phyloP scores from a whole-genome alignment of 2,113 vertebrate genomes.

The Corythornis vintsioides region DNA sequence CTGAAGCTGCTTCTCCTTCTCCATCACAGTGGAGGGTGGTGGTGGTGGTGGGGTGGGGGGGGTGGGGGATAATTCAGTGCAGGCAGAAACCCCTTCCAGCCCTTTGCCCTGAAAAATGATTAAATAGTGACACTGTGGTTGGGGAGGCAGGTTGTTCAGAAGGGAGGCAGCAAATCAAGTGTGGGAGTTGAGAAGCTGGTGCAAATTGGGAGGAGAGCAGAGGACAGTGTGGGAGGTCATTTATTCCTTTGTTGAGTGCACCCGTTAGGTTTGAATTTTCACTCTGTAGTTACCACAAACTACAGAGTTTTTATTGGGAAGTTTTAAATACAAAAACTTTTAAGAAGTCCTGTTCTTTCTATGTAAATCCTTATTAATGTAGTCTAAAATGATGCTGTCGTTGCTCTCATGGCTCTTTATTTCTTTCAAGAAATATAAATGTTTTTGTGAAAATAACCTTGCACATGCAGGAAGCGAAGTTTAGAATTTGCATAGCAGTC shows the following conservation, averaged over 20 bases:
- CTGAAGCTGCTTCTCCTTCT: not conserved
- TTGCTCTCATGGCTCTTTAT: not conserved
- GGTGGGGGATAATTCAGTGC: not conserved
- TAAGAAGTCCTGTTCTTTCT: not conserved
- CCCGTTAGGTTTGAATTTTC: not conserved
- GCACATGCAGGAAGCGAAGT: not conserved
- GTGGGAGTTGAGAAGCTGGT: conserved; percentile 16
- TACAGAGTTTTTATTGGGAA: not conserved
- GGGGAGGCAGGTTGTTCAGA: not conserved
- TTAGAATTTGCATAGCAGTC: not conserved
- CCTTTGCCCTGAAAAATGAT: not conserved
- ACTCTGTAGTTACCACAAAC: not conserved
- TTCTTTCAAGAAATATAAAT: not conserved
- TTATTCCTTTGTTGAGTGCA: not conserved
- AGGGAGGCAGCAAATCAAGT: not conserved
- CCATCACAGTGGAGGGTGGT: not conserved
- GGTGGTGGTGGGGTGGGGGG: too few species aligned
- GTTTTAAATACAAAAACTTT: not conserved
- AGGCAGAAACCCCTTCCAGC: not conserved
- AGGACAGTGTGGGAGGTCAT: not conserved
- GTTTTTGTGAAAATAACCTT: not conserved
- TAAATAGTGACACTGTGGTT: not conserved
- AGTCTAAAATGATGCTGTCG: not conserved
- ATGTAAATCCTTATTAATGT: not conserved
- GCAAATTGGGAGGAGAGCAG: not conserved